Base-by-base conservation (phyloP, 2,888 invertebrate species). In the Zhuqinia jingwanae region DNA sequence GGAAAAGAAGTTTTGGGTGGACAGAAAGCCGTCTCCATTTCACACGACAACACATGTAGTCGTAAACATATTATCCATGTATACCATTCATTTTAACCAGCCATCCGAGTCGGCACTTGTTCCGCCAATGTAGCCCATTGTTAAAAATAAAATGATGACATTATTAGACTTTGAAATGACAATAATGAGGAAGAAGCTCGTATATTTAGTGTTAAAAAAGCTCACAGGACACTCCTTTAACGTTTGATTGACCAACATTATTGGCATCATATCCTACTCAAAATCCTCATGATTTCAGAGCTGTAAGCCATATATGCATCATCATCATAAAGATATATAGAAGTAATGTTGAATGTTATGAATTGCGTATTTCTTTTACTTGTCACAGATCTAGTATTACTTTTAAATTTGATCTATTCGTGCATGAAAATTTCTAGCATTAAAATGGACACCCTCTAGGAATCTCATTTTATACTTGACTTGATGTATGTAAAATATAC, bases 391-490 rank as follows among this genome's bases (percentile, higher is more conserved):
- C n/a, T n/a, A n/a, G n/a, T n/a, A n/a, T n/a, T n/a, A n/a, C n/a
- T n/a, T n/a, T n/a, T 15, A 25, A 20, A 30, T 27, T 50, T 30
- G 11, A 13, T 22, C 27, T 17, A 50, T 50, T 73, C 73, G 53
- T 73, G 73, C 73, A 53, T 73, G 20, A 6, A 5, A 6, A 5
- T n/a, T n/a, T 30, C 50, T 27, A 27, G 27, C 17, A 73, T 77
- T 78, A 36, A 70, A 78, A 78, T 76, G 85, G 85, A 85, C 85
- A 80, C 80, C 85, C 85, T n/a, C n/a, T 73, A 70, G 17, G 85
- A 79, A 73, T 85, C 79, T 85, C 79, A 85, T 85, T 85, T 85
- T 30, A 85, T 58, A 76, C 65, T 53, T 83, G 83, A 83, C 83
- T 83, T 76, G 68, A 30, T 78, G 6, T 36, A 13, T n/a, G n/a